Conservation (phyloP, 2,113 vertebrate species). For the Onychostoma macrolepis region DNA sequence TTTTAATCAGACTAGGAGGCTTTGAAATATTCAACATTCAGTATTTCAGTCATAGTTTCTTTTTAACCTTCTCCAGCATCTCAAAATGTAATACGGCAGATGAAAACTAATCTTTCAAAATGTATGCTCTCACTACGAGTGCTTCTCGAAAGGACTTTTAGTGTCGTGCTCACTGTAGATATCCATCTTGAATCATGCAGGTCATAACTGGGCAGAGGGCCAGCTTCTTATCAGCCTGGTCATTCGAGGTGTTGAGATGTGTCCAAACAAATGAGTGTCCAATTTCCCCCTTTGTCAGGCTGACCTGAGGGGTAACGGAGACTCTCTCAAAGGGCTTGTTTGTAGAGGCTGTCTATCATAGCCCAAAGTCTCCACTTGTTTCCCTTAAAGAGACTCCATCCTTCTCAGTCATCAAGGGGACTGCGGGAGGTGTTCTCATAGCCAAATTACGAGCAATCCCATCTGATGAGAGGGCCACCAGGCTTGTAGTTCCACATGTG, state of each 20-base stretch:
- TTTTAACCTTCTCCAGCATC: not conserved
- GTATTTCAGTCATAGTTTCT: not conserved
- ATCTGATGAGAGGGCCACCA: slow-evolving; percentile 68
- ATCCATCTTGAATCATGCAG: slow-evolving; percentile 37
- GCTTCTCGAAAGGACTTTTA: slow-evolving; percentile 19
- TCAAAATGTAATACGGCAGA: not conserved
- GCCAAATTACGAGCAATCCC: slow-evolving; percentile 71
- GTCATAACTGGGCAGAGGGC: slow-evolving; percentile 42
- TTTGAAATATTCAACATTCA: not conserved
- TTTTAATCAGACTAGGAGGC: not conserved
- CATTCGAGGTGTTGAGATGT: slow-evolving; percentile 59
- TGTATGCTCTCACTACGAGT: not conserved
- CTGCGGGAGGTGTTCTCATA: slow-evolving; percentile 37
- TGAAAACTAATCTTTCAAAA: not conserved
- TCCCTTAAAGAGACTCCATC: slow-evolving; percentile 67
- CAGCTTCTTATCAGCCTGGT: slow-evolving; percentile 52
- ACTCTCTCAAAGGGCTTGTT: slow-evolving; percentile 51
- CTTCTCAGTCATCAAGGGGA: slow-evolving; percentile 70
- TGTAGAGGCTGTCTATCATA: slow-evolving; percentile 48
- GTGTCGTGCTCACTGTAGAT: slow-evolving; percentile 3
- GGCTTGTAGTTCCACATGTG: slow-evolving; percentile 55
- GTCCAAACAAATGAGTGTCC: slow-evolving; percentile 69
- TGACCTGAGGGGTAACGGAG: slow-evolving; percentile 47
- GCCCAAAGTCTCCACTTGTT: slow-evolving; percentile 39
- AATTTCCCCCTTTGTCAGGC: slow-evolving; percentile 59